These are phyloP conservation scores for Ifrita kowaldi DNA, from an alignment of 2,113 vertebrate genomes.

Conservation along the genomic window DNA sequence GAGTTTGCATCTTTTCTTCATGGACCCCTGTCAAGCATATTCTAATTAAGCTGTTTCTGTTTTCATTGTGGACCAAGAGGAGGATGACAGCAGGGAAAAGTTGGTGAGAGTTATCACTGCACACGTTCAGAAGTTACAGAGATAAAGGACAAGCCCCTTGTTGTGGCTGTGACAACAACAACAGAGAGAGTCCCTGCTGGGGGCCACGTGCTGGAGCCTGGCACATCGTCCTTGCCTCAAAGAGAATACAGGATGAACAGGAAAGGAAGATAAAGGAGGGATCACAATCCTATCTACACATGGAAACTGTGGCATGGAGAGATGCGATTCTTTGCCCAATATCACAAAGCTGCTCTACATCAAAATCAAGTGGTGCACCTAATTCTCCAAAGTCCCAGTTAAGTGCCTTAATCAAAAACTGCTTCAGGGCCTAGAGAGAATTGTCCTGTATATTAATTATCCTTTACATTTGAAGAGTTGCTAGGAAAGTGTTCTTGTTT, in stretches of 20 bases:
- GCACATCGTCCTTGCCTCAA: neutral
- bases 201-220: neutral
- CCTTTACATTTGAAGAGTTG: constrained; percentile 19
- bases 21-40: neutral
- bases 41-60: constrained; percentile 37
- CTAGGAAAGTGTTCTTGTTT: constrained; percentile 7
- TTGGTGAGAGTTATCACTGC: constrained; percentile 14
- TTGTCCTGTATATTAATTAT: constrained; percentile 60
- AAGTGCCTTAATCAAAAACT: constrained; percentile 55
- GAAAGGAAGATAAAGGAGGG: neutral
- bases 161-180: constrained; percentile 19
- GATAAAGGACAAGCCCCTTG: constrained; percentile 34
- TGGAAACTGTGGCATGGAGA: constrained; percentile 7
- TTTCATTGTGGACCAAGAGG: neutral
- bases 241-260: neutral
- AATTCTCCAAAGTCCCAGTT: constrained; percentile 39
- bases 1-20: neutral
- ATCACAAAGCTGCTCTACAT: neutral
- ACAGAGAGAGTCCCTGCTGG: neutral
- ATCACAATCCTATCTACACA: neutral
- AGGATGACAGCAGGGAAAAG: constrained; percentile 4
- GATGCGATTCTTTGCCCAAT: neutral
- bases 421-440: constrained; percentile 54
- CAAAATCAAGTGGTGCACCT: neutral
- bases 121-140: neutral